Conservation (phyloP, 2,113 vertebrate genomes). For the Heptranchias perlo region DNA sequence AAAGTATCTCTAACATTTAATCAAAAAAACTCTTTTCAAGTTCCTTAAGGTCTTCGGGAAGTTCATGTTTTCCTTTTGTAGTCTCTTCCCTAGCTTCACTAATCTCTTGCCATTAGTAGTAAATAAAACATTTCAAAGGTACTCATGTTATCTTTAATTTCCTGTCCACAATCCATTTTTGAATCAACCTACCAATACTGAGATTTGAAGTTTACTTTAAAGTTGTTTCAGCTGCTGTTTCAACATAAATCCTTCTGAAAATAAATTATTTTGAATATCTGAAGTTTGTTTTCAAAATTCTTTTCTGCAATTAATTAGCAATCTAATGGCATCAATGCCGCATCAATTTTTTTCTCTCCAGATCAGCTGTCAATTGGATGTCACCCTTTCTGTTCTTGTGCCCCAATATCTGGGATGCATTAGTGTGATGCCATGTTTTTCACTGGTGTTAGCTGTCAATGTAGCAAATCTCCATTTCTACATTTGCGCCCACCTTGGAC, state of each 20-base stretch:
- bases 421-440: background rate
- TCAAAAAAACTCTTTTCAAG: conserved; percentile 22
- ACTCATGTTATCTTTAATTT: conserved; percentile 15
- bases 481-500: background rate
- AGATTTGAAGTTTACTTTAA: background rate
- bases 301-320: background rate
- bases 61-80: conserved; percentile 33
- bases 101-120: conserved; percentile 31
- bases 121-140: conserved; percentile 27
- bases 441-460: background rate
- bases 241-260: conserved; percentile 1
- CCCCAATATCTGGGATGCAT: background rate
- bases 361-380: background rate
- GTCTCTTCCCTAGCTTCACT: background rate
- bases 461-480: background rate
- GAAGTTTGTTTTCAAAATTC: background rate
- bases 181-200: background rate
- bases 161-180: conserved; percentile 17
- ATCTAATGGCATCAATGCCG: background rate
- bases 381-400: background rate
- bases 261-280: conserved; percentile 11
- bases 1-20: conserved; percentile 11
- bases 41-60: background rate
- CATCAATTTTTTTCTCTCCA: background rate
- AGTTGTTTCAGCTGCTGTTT: conserved; percentile 19